Evolutionary conservation across 2,888 invertebrate species (phyloP), one percentile per base, ranked within the genome.

Genomic region (Brassicogethes aeneus): DNA sequence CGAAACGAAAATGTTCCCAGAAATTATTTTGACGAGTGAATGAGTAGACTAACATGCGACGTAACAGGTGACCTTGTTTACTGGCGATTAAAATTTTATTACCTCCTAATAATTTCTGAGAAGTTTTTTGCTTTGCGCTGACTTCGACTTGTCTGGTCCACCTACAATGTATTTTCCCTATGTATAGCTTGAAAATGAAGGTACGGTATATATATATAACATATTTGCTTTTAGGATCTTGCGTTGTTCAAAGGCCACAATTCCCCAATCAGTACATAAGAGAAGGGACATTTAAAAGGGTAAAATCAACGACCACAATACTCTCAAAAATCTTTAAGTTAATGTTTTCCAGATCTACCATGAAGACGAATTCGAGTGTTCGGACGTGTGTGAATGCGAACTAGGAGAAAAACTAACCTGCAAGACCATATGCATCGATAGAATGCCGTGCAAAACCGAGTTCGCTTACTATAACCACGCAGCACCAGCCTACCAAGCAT

Each of bases 381-480:
- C 91, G 31, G 91, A 91, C 70, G 76, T 92, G 42, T 92, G 92
- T 68, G 82, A 86, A 55, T 92, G 92, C 64, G 83, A 85, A 60
- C 75, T 80, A 44, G 82, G 84, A 0, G 77, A 76, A 59, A 82
- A 83, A 54, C 76, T 90, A 48, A 80, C 84, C 40, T 92, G 92
- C 71, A 86, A 88, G 68, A 87, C 89, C 55, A 84, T 91, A 50
- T 92, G 91, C 69, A 86, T 91, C 36, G 85, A 89, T 38, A 76
- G 87, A 37, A 85, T 85, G 44, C 86, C 89, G 2, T 92, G 91
- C 70, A 85, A 88, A 54, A 89, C 89, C 8, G 82, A 88, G 48
- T 80, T 88, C 53, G 91, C 91, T 37, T 86, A 85, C 69, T 92
- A 90, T 73, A 87, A 87, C 60, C 92, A 92, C 69, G 86, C 87